Evolutionary conservation across 2,113 vertebrate species (phyloP).

Genomic region (Alligator sinensis): DNA sequence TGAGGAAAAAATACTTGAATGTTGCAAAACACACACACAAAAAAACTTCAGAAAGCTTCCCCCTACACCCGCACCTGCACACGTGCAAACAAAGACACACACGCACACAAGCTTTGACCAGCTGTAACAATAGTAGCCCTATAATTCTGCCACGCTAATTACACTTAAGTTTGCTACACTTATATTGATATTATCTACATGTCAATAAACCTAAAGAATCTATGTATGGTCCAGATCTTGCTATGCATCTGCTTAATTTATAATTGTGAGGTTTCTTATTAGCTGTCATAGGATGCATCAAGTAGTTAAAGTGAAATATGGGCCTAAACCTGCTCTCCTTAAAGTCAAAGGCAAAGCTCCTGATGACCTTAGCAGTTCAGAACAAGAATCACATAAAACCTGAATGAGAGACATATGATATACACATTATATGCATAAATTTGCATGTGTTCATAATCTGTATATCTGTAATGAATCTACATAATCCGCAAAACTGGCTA

Average conservation of each 20-base stretch:
- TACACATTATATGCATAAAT: not conserved
- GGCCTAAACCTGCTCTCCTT: not conserved
- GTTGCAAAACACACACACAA: not conserved
- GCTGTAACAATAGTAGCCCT: not conserved
- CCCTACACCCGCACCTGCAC: not conserved
- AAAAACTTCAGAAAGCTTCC: not conserved
- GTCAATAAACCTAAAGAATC: not conserved
- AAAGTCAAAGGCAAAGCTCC: not conserved
- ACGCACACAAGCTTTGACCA: not conserved
- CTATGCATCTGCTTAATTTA: not conserved
- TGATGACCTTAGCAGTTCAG: accelerated
- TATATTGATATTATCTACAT: not conserved
- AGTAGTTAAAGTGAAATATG: not conserved
- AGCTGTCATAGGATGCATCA: not conserved
- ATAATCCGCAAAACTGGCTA: not conserved
- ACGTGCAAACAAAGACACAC: too few relatives aligned
- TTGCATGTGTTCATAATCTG: not conserved
- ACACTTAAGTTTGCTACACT: not conserved
- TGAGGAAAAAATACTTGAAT: not conserved
- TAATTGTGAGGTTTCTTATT: not conserved
- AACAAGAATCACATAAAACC: not conserved
- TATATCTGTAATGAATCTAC: not conserved
- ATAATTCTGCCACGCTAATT: not conserved
- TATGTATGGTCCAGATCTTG: not conserved
- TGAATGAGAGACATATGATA: not conserved